Conservation (phyloP, 2,888 invertebrate genomes). For the Leucophora obtusa region DNA sequence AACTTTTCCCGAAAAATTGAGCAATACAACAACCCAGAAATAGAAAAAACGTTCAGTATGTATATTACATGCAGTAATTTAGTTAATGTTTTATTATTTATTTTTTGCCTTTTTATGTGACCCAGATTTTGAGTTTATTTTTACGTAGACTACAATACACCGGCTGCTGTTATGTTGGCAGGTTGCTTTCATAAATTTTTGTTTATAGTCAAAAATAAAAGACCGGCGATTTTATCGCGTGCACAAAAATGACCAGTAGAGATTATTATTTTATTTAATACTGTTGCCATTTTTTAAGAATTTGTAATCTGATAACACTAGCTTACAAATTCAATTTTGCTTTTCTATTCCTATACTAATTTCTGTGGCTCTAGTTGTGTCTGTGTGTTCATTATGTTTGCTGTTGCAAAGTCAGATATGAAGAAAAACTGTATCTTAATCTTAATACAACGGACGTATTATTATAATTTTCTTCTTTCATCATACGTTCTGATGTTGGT, state of each 20-base stretch:
- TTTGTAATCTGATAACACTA: neutral
- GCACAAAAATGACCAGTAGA: conserved; percentile 34
- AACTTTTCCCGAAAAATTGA: conserved; percentile 11
- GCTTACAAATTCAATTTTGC: no score
- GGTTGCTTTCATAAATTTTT: conserved; percentile 29
- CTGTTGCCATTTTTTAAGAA: neutral
- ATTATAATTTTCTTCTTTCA: no score
- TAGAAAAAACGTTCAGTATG: neutral
- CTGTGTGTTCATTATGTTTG: no score
- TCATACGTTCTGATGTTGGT: no score
- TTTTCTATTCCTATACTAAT: no score
- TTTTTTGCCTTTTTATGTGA: conserved; percentile 29
- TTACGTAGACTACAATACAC: conserved; percentile 13
- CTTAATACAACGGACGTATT: no score
- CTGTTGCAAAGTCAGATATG: no score
- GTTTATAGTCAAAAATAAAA: conserved; percentile 1
- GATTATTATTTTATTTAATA: conserved; percentile 33
- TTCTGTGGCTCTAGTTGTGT: no score
- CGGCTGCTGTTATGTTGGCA: conserved; percentile 48
- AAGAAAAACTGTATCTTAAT: no score
- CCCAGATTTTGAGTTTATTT: conserved; percentile 42
- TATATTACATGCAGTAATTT: conserved; percentile 37
- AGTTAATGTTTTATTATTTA: conserved; percentile 41
- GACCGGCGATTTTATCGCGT: conserved; percentile 47
- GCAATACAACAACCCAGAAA: conserved; percentile 15